A percentile compares a stretch with the other conserved stretches of the same genome.
Evolutionary conservation across 2,797 vertebrate species (phyloP).

Genomic region (Carduelis carduelis): DNA sequence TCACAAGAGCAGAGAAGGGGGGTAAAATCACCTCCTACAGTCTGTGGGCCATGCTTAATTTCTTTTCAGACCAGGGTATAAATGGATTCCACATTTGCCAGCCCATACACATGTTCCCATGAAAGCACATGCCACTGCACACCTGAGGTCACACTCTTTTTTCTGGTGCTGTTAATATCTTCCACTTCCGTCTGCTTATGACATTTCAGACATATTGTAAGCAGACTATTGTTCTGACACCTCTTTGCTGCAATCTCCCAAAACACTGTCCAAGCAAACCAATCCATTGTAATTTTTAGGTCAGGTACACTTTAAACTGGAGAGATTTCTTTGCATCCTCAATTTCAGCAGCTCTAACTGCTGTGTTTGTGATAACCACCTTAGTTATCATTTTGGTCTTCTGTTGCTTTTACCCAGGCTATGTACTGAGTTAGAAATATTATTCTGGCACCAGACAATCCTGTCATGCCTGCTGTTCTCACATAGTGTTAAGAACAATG

Average conservation of each 20-base stretch:
- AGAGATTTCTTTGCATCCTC: not conserved
- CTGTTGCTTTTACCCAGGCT: not conserved
- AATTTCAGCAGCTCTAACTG: not conserved
- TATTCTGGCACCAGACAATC: not conserved
- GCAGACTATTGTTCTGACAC: not conserved
- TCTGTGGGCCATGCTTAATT: rapidly evolving
- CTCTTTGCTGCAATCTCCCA: not conserved
- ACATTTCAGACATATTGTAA: not conserved
- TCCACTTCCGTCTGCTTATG: not conserved
- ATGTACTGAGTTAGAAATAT: not conserved
- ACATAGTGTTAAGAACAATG: not conserved
- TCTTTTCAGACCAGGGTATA: not conserved
- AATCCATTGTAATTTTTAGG: not conserved
- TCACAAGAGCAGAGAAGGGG: not conserved
- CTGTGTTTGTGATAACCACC: not conserved
- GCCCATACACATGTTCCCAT: not conserved
- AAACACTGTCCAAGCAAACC: not conserved
- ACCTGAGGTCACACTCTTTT: not conserved
- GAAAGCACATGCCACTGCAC: not conserved
- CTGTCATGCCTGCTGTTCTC: not conserved
- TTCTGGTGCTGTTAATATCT: not conserved
- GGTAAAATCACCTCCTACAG: not conserved
- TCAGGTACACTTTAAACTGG: not conserved
- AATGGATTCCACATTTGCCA: not conserved
- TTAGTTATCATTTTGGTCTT: not conserved